Evolutionary conservation across 2,113 vertebrate genomes (phyloP), one percentile per base, ranked within the genome.

Genomic region (Willisornis vidua): DNA sequence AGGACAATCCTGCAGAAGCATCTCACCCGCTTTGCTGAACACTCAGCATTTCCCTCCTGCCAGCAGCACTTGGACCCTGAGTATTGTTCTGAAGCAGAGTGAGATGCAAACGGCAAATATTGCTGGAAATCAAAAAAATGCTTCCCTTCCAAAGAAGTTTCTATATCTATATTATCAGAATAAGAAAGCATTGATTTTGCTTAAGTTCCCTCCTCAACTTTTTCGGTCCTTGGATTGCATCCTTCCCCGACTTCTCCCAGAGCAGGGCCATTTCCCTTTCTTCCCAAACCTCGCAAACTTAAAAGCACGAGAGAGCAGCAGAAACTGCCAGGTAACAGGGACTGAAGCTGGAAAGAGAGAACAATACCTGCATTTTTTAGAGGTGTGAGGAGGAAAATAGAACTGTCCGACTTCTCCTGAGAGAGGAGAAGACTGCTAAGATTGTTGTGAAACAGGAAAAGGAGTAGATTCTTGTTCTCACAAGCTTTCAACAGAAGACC

Each of bases 231-330:
- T 4, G 1, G 31, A 81, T 0, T 49, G 25, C 6, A 16, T 31
- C 48, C 68, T 33, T 12, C 9, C 25, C 7, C 10, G 6, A 14
- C 8, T 63, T 65, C 29, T 49, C 23, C 24, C 51, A 74, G 12
- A 61, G 19, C 7, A 37, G 41, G 51, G 16, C 6, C 7, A 12
- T 31, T 7, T 82, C 19, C 11, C 24, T 25, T 75, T 49, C 61
- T 35, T 67, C 55, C 25, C 37, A 71, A 82, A 82, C 10, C 24
- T 74, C 75, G 57, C 31, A 39, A 81, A 85, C 24, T 24, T 3
- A 1, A 14, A 78, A 70, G 70, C 17, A 18, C 0, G 0, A 78
- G 10, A 41, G 4, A 9, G 6, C 45, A 57, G 35, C 29, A 90
- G 45, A 33, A 92, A 46, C 31, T 84, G 39, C 11, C 22, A 43